These are phyloP conservation scores for Phyllopteryx taeniolatus DNA, from an alignment of 2,113 vertebrate genomes.

Conservation along the genomic window DNA sequence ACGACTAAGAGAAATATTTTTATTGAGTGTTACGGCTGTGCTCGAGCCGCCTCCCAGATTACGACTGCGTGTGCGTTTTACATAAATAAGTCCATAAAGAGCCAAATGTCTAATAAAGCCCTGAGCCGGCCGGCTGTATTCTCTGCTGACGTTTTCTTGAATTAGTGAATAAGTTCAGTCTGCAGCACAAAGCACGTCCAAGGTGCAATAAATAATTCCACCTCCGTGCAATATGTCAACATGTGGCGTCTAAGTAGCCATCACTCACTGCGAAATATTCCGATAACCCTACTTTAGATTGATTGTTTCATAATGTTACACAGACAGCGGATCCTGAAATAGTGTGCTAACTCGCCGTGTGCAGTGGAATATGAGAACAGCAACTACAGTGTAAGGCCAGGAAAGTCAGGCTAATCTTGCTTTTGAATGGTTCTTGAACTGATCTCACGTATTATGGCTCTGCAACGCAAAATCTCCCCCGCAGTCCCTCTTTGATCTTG, in stretches of 20 bases:
- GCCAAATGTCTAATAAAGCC: constrained; percentile 29
- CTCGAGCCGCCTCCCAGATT: constrained; percentile 9
- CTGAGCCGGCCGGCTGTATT: constrained; percentile 1
- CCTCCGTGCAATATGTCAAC: not conserved
- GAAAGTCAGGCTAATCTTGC: constrained; percentile 38
- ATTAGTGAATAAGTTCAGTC: not conserved
- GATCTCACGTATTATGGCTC: constrained; percentile 45
- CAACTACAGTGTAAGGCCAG: constrained; percentile 46
- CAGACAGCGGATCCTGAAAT: constrained; percentile 45
- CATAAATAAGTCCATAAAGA: constrained; percentile 12
- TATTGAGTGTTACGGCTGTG: constrained; percentile 21
- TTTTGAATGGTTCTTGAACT: constrained; percentile 50
- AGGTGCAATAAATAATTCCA: not conserved
- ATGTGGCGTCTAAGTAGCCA: not conserved
- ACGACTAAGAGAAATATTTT: constrained; percentile 13
- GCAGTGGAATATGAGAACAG: constrained; percentile 49
- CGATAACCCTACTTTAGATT: constrained; percentile 22
- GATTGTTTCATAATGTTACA: constrained; percentile 31
- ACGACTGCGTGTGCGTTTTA: constrained; percentile 14
- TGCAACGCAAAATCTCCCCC: constrained; percentile 10
- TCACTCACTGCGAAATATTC: constrained; percentile 11
- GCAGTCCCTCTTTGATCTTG: no score
- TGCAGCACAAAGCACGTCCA: not conserved
- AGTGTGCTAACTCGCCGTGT: constrained; percentile 40
- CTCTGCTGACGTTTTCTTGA: constrained; percentile 20